Conservation (phyloP, 2,113 vertebrate species). For the Menidia beryllina region DNA sequence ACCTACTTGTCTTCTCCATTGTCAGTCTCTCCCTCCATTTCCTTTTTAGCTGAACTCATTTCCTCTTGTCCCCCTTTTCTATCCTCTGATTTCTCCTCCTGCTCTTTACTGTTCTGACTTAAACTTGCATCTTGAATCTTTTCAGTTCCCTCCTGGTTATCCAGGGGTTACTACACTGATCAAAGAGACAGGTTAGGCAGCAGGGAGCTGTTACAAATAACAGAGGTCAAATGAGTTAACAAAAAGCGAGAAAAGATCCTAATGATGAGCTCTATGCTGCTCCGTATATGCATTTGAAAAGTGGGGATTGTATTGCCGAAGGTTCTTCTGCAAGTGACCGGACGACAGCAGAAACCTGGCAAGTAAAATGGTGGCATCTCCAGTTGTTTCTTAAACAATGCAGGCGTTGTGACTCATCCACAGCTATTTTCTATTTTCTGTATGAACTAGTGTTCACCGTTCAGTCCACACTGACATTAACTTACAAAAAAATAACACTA, state of each 20-base stretch:
- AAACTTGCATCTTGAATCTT: constrained; percentile 67
- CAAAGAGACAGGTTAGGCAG: constrained; percentile 48
- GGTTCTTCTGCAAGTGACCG: background rate
- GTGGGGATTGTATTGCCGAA: constrained; percentile 5
- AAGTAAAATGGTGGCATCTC: constrained; percentile 13
- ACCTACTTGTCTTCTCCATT: constrained; percentile 56
- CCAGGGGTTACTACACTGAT: constrained; percentile 47
- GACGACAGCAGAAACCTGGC: constrained; percentile 28
- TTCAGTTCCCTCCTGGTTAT: constrained; percentile 52
- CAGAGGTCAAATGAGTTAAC: constrained; percentile 38
- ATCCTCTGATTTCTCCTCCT: constrained; percentile 48
- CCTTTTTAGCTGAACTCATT: constrained; percentile 78
- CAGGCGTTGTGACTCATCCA: constrained; percentile 51
- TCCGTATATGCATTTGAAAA: constrained; percentile 6
- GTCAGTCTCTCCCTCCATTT: constrained; percentile 73
- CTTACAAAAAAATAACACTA: background rate
- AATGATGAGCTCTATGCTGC: constrained; percentile 31
- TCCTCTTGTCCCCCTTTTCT: constrained; percentile 11
- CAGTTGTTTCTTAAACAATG: constrained; percentile 38
- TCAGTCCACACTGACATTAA: background rate
- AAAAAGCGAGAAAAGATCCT: constrained; percentile 34
- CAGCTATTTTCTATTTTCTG: constrained; percentile 54
- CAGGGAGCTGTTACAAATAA: constrained; percentile 37
- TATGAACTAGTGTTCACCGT: constrained; percentile 16
- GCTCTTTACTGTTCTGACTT: constrained; percentile 60